Evolutionary conservation across 23 tunicate species (phyloP).

Genomic region (Clavelina lepadiformis): DNA sequence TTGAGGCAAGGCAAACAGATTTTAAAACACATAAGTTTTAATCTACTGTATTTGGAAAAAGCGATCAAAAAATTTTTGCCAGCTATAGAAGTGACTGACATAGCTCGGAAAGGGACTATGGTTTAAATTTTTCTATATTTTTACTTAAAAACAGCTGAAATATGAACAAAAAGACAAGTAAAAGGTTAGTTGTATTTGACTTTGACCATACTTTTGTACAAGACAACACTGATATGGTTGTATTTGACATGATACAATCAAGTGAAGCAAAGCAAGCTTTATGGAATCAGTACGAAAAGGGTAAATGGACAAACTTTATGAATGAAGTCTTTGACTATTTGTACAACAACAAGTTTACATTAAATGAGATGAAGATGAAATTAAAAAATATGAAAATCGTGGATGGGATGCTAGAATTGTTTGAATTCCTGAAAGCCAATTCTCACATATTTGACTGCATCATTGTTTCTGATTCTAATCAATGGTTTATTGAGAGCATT

Average conservation of each 20-base stretch:
- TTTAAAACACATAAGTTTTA: too few relatives aligned
- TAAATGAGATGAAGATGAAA: not conserved
- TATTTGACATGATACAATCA: slow-evolving; percentile 19
- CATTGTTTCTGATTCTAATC: slow-evolving; percentile 54
- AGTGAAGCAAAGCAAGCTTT: slow-evolving; percentile 7
- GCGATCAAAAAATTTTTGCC: too few relatives aligned
- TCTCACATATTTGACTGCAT: slow-evolving; percentile 33
- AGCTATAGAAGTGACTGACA: too few relatives aligned
- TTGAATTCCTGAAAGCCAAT: slow-evolving; percentile 5
- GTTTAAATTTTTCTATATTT: too few relatives aligned
- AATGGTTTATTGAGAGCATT: slow-evolving; percentile 36
- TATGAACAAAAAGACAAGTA: too few relatives aligned
- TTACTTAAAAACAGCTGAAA: too few relatives aligned
- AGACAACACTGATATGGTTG: slow-evolving; percentile 38
- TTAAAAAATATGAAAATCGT: slow-evolving; percentile 10
- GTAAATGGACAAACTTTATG: slow-evolving; percentile 59
- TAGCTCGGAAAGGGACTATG: too few relatives aligned
- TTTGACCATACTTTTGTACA: slow-evolving; percentile 54
- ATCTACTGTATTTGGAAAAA: too few relatives aligned
- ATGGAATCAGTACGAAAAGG: slow-evolving; percentile 18
- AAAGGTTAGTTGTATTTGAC: slow-evolving; percentile 40
- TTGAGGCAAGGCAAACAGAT: too few relatives aligned
- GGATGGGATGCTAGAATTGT: slow-evolving; percentile 20
- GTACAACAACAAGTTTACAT: not conserved
- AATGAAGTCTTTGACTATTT: slow-evolving; percentile 30